Evolutionary conservation across 2,797 vertebrate genomes (phyloP), one percentile per base, ranked within the genome.

Genomic region (Triplophysa bombifrons): DNA sequence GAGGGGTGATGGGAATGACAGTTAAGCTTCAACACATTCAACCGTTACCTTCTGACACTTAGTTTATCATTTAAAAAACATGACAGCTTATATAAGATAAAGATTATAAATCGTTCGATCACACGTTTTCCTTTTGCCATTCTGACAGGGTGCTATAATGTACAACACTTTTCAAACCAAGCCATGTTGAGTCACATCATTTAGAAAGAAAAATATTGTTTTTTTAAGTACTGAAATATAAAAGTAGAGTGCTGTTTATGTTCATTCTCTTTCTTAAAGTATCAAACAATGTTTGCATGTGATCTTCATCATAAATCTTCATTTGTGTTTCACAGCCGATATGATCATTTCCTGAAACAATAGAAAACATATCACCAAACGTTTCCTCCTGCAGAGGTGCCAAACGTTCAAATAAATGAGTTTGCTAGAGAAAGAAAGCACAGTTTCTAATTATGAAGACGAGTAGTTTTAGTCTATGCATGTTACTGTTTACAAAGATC

Each of bases 21-120:
- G 89, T 86, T 88, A 89, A 87, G 87, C 88, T 90, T 91, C 91
- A 94, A 89, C 86, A 88, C 90, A 87, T 87, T 86, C 88, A 84
- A 92, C 83, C 61, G 81, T 87, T 46, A 84, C 27, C 84, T 86
- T 85, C 81, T 81, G 88, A 82, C 88, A 90, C 89, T 91, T 89
- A 84, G 69, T 53, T 83, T 83, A 82, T 83, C 85, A 67, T 72
- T 80, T 30, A 80, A 78, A n/a, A 65, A 67, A 67, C n/a, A 84
- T 83, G 78, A 82, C 34, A 41, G 10, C 41, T 0, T 55, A 65
- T 56, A 19, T 51, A 63, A 75, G 30, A 30, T 30, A 30, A 10
- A 67, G 53, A 12, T 72, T 80, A 66, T 73, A 22, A 55, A 16
- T 34, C 44, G 50, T 60, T 58, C 74, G 5, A 50, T 70, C 81